Percentiles rank a stretch among this genome's conserved stretches.
phyloP scores from a whole-genome alignment of 1,140 invertebrate species.

The Anthonomus grandis region DNA sequence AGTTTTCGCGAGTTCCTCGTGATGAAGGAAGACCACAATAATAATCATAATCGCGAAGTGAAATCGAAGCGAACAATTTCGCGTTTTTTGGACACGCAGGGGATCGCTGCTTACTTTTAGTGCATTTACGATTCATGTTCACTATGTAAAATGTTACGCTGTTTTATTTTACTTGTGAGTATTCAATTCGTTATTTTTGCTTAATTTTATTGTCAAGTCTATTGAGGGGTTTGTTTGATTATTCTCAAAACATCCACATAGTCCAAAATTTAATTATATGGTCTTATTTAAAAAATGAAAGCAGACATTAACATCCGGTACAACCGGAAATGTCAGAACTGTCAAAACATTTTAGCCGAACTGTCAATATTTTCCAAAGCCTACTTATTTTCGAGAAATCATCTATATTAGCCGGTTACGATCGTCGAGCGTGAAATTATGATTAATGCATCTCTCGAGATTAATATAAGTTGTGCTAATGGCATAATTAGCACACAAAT shows the following conservation, averaged over 20 bases:
- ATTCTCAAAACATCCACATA: not conserved
- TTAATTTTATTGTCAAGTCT: not conserved
- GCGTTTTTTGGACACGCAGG: not conserved
- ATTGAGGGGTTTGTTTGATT: not conserved
- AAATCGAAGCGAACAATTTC: slow-evolving; percentile 9
- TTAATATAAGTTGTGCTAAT: no score
- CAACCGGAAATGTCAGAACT: not conserved
- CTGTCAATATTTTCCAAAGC: not conserved
- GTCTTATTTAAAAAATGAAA: not conserved
- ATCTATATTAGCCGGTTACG: not conserved
- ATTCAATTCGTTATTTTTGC: not conserved
- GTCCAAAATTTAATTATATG: not conserved
- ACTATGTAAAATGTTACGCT: slow-evolving; percentile 18
- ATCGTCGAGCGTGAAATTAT: no score
- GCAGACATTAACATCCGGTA: not conserved
- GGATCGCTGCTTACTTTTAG: not conserved
- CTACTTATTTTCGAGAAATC: not conserved
- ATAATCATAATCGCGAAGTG: no score
- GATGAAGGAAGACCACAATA: no score
- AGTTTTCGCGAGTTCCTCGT: slow-evolving; percentile 3
- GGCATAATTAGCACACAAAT: no score
- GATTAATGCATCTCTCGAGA: no score
- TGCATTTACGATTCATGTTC: not conserved
- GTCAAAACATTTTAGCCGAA: not conserved
- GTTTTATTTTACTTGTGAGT: slow-evolving; percentile 20